Evolutionary conservation across 2,797 vertebrate species (phyloP).

Genomic region (Spatula clypeata): DNA sequence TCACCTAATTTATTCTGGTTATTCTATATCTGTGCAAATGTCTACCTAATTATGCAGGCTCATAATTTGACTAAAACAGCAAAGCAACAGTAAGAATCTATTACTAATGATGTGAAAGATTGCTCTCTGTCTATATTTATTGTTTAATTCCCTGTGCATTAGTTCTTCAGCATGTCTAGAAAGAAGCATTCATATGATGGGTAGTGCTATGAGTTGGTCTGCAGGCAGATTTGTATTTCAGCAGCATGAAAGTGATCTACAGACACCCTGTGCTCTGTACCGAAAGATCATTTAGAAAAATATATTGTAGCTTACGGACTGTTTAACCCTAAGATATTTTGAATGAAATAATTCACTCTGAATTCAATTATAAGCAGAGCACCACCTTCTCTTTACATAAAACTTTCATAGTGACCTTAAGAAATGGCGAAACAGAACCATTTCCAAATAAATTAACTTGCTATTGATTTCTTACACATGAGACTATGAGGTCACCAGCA

Average conservation of each 20-base stretch:
- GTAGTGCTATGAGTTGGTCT: neutral
- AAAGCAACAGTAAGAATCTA: neutral
- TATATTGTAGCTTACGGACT: neutral
- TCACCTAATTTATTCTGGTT: constrained; percentile 43
- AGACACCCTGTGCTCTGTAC: fast-evolving
- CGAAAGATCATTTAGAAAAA: neutral
- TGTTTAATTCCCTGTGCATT: neutral
- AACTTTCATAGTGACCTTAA: neutral
- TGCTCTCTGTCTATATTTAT: neutral
- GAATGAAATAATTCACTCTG: neutral
- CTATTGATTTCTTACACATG: neutral
- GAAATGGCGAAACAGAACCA: neutral
- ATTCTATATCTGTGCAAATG: constrained; percentile 10
- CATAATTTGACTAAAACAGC: neutral
- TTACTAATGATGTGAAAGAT: constrained; percentile 5
- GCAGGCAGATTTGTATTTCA: neutral
- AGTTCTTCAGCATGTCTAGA: neutral
- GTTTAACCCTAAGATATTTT: neutral
- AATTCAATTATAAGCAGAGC: neutral
- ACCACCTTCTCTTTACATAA: neutral
- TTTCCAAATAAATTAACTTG: neutral
- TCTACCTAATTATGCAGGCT: constrained; percentile 25
- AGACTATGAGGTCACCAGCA: neutral
- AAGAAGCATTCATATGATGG: neutral
- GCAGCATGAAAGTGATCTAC: neutral